Conservation (phyloP, 1,140 invertebrate species). For the Dufourea novaeangliae region DNA sequence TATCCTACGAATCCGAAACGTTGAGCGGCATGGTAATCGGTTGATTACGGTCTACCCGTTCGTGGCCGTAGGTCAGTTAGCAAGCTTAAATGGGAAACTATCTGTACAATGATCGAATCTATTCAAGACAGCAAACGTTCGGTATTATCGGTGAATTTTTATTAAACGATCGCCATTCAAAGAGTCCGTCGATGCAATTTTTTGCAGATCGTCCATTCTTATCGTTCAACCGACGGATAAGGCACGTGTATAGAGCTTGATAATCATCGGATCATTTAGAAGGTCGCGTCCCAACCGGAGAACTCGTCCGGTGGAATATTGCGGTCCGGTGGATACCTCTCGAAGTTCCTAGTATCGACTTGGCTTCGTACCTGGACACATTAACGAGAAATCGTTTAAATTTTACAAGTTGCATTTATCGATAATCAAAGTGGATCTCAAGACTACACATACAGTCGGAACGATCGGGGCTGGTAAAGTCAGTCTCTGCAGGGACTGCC, state of each 20-base stretch:
- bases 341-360: constrained; percentile 84
- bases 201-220: neutral
- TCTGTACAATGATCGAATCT: neutral
- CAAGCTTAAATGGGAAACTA: neutral
- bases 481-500: constrained; percentile 89
- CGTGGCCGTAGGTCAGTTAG: neutral
- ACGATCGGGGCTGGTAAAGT: constrained; percentile 90
- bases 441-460: constrained; percentile 84
- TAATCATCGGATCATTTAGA: constrained; percentile 70
- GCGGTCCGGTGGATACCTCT: constrained; percentile 83
- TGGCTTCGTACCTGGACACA: constrained; percentile 77
- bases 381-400: neutral
- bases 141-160: neutral
- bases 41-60: neutral
- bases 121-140: constrained; percentile 4
- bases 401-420: neutral
- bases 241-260: neutral
- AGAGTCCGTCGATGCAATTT: neutral
- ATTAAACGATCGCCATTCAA: neutral
- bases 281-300: constrained; percentile 85
- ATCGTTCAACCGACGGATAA: neutral
- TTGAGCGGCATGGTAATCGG: neutral
- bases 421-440: neutral
- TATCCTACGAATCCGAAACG: neutral
- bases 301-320: constrained; percentile 84